Conservation (phyloP, 2,797 vertebrate species). For the Parauchenoglanis punctatus region DNA sequence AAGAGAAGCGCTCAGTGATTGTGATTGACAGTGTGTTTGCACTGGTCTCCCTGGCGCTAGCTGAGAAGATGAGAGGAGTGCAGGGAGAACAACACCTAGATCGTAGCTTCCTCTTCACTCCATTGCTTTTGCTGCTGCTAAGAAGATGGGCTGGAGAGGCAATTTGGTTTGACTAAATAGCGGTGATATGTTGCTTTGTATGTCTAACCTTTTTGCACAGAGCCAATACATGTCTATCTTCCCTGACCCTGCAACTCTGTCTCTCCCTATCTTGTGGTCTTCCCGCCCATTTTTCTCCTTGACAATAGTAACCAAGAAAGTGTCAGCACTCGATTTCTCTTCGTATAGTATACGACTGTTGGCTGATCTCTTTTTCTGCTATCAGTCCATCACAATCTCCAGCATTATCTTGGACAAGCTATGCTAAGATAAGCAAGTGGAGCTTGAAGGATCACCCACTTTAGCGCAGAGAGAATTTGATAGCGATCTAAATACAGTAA, state of each 20-base stretch:
- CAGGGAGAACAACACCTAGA: conserved; percentile 1
- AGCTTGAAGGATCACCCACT: conserved; percentile 28
- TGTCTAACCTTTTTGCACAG: background rate
- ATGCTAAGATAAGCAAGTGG: conserved; percentile 42
- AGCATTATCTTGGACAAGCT: conserved; percentile 40
- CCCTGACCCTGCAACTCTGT: conserved; percentile 16
- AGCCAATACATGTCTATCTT: background rate
- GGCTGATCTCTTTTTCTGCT: conserved; percentile 31
- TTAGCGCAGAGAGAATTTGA: conserved; percentile 23
- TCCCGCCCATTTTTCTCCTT: background rate
- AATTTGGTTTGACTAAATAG: conserved; percentile 12
- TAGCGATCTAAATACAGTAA: conserved; percentile 48
- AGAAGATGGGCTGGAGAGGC: background rate
- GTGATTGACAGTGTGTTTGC: conserved; percentile 53
- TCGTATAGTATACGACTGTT: conserved; percentile 34
- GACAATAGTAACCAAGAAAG: conserved; percentile 35
- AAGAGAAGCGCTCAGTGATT: conserved; percentile 45
- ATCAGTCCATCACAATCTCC: conserved; percentile 49
- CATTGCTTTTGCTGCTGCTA: background rate
- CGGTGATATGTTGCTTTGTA: background rate
- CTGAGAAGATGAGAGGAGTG: conserved; percentile 20
- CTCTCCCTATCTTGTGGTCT: conserved; percentile 22
- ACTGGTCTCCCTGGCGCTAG: conserved; percentile 24
- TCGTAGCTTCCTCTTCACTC: background rate
- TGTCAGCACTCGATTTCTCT: conserved; percentile 30